phyloP scores from a whole-genome alignment of 1,140 invertebrate genomes.

The Cheumatopsyche charites region DNA sequence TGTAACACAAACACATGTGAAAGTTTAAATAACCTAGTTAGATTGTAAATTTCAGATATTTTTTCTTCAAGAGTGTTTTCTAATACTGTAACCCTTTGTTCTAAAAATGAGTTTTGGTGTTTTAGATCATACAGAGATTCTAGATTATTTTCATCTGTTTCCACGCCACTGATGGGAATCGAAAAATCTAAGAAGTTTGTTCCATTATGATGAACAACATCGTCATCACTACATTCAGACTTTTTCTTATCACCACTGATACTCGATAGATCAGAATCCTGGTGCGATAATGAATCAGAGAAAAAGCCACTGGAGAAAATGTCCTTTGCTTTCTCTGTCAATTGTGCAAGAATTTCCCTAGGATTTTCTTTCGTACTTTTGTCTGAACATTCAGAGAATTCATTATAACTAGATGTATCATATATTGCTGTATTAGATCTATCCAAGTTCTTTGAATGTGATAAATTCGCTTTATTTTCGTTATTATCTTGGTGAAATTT shows the following conservation, averaged over 20 bases:
- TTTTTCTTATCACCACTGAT: constrained; percentile 57
- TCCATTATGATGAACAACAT: constrained; percentile 52
- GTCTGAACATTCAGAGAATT: no score
- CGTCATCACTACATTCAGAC: constrained; percentile 59
- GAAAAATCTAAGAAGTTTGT: constrained; percentile 59
- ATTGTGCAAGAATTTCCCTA: constrained; percentile 57
- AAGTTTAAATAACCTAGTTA: constrained; percentile 61
- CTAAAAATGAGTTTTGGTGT: constrained; percentile 56
- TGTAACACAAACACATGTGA: no score
- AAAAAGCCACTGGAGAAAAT: constrained; percentile 59
- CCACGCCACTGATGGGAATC: constrained; percentile 57
- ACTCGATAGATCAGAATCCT: constrained; percentile 56
- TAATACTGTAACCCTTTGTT: constrained; percentile 56
- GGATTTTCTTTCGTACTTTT: constrained; percentile 57
- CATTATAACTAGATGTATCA: no score
- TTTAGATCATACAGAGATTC: constrained; percentile 55
- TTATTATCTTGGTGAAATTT: no score
- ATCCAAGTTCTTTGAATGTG: no score
- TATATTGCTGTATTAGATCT: no score
- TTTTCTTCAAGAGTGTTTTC: constrained; percentile 57
- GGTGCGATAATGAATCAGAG: constrained; percentile 53
- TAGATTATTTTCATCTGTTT: constrained; percentile 51
- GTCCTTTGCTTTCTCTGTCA: constrained; percentile 61
- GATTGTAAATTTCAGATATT: constrained; percentile 56
- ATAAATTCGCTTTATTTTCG: no score